A percentile compares a stretch with the other conserved stretches of the same genome.
phyloP scores from a whole-genome alignment of 2,888 invertebrate genomes.

The Urechis unicinctus region DNA sequence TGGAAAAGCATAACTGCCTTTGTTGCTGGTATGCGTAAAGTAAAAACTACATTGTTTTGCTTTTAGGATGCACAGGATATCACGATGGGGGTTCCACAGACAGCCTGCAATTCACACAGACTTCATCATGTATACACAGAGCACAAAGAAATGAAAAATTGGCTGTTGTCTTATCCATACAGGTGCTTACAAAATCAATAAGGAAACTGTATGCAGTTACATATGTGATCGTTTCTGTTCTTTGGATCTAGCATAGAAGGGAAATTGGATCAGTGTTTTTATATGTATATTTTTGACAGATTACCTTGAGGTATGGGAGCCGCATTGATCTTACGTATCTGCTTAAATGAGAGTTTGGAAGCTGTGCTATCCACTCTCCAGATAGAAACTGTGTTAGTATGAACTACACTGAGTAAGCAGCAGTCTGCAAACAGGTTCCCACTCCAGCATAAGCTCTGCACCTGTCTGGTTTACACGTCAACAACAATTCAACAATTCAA shows the following conservation, averaged over 20 bases:
- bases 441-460: slow-evolving; percentile 33
- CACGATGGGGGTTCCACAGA: slow-evolving; percentile 39
- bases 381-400: slow-evolving; percentile 35
- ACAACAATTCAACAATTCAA: background rate
- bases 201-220: background rate
- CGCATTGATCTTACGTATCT: slow-evolving; percentile 40
- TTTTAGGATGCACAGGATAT: slow-evolving; percentile 38
- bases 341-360: slow-evolving; percentile 38
- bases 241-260: no score
- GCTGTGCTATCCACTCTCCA: slow-evolving; percentile 39
- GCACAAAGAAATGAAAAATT: no score
- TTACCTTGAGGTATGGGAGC: slow-evolving; percentile 42
- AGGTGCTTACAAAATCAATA: no score
- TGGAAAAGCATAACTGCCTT: slow-evolving; percentile 36
- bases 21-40: slow-evolving; percentile 34
- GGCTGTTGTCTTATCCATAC: no score
- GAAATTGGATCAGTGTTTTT: no score
- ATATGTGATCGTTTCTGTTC: no score
- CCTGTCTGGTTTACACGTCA: slow-evolving; percentile 9
- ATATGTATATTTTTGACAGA: no score
- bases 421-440: slow-evolving; percentile 21
- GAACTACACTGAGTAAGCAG: slow-evolving; percentile 42
- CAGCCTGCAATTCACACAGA: slow-evolving; percentile 31
- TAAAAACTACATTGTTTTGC: slow-evolving; percentile 39
- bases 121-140: background rate